Evolutionary conservation across 2,113 vertebrate species (phyloP).

Genomic region (Origma solitaria): DNA sequence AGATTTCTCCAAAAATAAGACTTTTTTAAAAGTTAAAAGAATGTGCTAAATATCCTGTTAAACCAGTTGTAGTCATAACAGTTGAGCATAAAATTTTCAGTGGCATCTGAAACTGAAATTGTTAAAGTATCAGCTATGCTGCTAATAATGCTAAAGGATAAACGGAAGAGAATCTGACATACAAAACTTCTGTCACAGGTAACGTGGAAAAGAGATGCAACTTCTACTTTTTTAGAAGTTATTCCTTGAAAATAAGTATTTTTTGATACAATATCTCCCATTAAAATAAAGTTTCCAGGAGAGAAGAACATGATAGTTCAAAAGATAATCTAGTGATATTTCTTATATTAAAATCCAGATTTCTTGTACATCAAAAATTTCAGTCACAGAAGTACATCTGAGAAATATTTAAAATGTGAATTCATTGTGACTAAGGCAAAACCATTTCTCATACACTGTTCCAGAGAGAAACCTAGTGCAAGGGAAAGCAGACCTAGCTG

Average conservation of each 20-base stretch:
- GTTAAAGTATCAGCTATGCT: not conserved
- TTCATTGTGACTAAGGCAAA: not conserved
- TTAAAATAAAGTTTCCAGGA: not conserved
- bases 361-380: not conserved
- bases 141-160: not conserved
- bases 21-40: not conserved
- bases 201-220: not conserved
- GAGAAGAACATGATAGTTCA: not conserved
- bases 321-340: not conserved
- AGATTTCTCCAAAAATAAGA: not conserved
- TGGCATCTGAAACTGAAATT: not conserved
- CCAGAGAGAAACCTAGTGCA: slow-evolving; percentile 21
- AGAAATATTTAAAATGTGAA: not conserved
- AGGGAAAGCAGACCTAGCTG: not conserved
- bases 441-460: not conserved
- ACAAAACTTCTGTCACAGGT: not conserved
- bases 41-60: not conserved
- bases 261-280: not conserved
- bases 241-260: not conserved
- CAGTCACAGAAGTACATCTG: not conserved
- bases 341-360: not conserved
- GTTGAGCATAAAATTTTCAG: not conserved
- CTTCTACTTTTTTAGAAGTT: not conserved
- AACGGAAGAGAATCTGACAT: not conserved
- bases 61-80: not conserved